Evolutionary conservation across 2,113 vertebrate genomes (phyloP).

Genomic region (Xiphorhynchus elegans): DNA sequence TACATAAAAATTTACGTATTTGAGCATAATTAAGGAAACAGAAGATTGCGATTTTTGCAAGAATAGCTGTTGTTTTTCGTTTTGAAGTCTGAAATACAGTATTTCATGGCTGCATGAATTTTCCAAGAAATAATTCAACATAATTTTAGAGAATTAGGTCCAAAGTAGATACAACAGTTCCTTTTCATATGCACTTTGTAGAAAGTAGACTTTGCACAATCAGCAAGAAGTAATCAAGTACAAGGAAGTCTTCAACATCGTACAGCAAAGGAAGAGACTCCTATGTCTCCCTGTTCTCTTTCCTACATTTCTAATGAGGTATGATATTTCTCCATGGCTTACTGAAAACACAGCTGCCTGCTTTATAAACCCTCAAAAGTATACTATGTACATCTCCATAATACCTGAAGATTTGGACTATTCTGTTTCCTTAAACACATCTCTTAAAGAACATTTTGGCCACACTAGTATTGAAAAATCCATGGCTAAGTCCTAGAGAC

Average conservation of each 20-base stretch:
- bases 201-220: not conserved
- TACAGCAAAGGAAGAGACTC: conserved; percentile 1
- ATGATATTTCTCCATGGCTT: not conserved
- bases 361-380: not conserved
- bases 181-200: not conserved
- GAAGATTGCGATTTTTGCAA: not conserved
- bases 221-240: not conserved
- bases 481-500: not conserved
- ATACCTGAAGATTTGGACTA: not conserved
- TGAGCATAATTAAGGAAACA: not conserved
- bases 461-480: not conserved
- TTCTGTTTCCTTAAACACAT: not conserved
- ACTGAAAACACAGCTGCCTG: not conserved
- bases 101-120: not conserved
- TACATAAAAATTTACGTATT: not conserved
- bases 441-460: not conserved
- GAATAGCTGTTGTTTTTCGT: not conserved
- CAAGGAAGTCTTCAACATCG: not conserved
- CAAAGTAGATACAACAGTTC: not conserved
- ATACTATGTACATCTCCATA: not conserved
- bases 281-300: not conserved
- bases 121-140: not conserved
- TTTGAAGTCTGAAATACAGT: not conserved
- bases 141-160: not conserved
- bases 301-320: not conserved